Evolutionary conservation across 1,140 invertebrate species (phyloP), one percentile per base, ranked within the genome.

Genomic region (Trachymyrmex septentrionalis): DNA sequence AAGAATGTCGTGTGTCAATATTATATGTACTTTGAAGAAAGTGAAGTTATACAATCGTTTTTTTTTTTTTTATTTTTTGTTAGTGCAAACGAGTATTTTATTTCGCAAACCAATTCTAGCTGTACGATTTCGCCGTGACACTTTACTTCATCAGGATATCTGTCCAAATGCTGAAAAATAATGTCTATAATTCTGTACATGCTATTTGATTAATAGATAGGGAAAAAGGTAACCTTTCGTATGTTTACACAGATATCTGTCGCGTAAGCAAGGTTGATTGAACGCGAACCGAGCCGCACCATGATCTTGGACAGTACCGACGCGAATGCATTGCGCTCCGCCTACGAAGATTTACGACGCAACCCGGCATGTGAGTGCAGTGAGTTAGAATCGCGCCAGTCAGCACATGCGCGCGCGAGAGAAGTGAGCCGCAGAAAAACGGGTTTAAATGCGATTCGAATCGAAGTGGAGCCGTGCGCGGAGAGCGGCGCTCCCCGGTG

Each of bases 371-470:
- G 61, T 38, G 82, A 82, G 77, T 75, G 88, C 82, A 90, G 66
- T 69, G 66, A 69, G 86, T 89, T 66, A 64, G 81, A 89, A 90
- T 87, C 85, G 87, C 86, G 82, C 69, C 87, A 85, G 72, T 88
- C 73, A 85, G 87, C 91, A 90, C 87, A 87, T 81, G 87, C 82
- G 87, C 82, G 87, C 91, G 87, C 87, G 72, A 30, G 75, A 82
- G 85, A 85, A 67, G 72, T 72, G 86, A 86, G 71, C 27, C 75
- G 85, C 87, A 88, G 50, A 57, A 72, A 76, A 93, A 92, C 92
- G 88, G 89, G 92, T 93, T 93, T 91, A 92, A 14, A 92, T 89
- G 91, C 93, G 91, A 94, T 92, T 90, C 71, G 71, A 87, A 93
- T 93, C 92, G 64, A 61, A 27, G 59, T 75, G 50, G 48, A 63